Base-by-base conservation (phyloP, 2,888 invertebrate species). In the Sphaerophoria taeniata region DNA sequence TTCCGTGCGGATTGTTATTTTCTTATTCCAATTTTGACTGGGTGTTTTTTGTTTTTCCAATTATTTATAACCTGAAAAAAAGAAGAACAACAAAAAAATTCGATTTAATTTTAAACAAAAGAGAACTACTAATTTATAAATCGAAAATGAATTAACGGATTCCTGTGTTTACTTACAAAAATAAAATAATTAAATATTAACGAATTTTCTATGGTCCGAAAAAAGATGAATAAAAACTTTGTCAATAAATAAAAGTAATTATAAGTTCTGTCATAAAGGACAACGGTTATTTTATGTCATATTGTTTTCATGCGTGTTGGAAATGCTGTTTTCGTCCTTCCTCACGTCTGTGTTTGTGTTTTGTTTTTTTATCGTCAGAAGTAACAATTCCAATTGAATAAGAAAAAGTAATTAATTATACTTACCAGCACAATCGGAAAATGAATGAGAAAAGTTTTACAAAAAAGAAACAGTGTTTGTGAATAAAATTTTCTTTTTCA, bases 1-100 rank as follows among this genome's bases (percentile, higher is more conserved):
- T 85, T 76, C 70, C 55, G 85, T 81, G 61, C 81, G 84, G 84
- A 85, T 80, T 85, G 69, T 80, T 77, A 61, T 77, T 53, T 74
- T 60, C 34, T 76, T 75, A 72, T 75, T 80, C 65, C 51, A 67
- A 65, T 74, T 71, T 74, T 83, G 49, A 51, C 69, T 70, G 60
- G 77, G 85, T 63, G 53, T 70, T 81, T 76, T 76, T 56, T 85
- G 70, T 55, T 67, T 58, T 43, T 75, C 49, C 61, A 34, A 49
- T 65, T 49, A 65, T 65, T 65, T 65, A 49, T 56, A 71, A 70
- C 47, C 81, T 56, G 39, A 60, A 60, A 39, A 39, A 0, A 43
- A 5, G 16, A 49, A 9, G 12, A 43, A 43, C 6, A 51, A 58
- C 67, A 63, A 63, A 34, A 34, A 33, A 63, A 72, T 61, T 49